Percentiles rank a stretch among this genome's conserved stretches.
Conservation (phyloP, 2,113 vertebrate genomes). For the Melospiza melodia region DNA sequence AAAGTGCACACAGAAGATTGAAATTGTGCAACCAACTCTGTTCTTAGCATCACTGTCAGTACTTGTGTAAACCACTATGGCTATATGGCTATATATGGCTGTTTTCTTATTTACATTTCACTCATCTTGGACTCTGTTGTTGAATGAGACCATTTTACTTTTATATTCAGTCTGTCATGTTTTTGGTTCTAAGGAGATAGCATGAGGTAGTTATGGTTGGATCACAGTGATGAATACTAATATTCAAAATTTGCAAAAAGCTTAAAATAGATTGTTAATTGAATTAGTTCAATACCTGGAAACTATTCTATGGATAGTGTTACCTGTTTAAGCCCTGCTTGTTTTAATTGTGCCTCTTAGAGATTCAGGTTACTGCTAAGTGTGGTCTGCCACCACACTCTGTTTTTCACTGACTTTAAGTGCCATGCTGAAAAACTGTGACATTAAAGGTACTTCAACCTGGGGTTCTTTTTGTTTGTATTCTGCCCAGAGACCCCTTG, state of each 20-base stretch:
- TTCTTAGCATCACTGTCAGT: background rate
- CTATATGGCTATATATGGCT: background rate
- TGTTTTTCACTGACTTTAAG: background rate
- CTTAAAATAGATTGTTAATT: background rate
- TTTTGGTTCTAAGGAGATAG: background rate
- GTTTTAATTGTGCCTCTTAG: background rate
- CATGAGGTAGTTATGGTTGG: background rate
- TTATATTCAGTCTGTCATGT: background rate
- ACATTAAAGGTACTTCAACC: background rate
- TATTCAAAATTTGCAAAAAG: background rate
- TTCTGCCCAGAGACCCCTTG: background rate
- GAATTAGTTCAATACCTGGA: background rate
- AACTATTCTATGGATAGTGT: background rate
- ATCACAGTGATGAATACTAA: background rate
- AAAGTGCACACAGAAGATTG: rapidly evolving
- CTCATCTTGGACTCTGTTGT: background rate
- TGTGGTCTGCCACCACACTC: background rate
- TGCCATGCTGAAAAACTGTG: background rate
- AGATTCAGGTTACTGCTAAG: background rate
- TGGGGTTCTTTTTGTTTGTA: background rate
- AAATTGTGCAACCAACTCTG: background rate
- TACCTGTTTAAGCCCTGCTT: background rate
- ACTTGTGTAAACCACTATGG: background rate
- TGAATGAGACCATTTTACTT: background rate
- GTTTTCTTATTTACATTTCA: background rate